Percentiles rank a stretch among this genome's conserved stretches.
These are phyloP conservation scores for Pungitius pungitius DNA, from an alignment of 2,113 vertebrate genomes.

Conservation along the genomic window DNA sequence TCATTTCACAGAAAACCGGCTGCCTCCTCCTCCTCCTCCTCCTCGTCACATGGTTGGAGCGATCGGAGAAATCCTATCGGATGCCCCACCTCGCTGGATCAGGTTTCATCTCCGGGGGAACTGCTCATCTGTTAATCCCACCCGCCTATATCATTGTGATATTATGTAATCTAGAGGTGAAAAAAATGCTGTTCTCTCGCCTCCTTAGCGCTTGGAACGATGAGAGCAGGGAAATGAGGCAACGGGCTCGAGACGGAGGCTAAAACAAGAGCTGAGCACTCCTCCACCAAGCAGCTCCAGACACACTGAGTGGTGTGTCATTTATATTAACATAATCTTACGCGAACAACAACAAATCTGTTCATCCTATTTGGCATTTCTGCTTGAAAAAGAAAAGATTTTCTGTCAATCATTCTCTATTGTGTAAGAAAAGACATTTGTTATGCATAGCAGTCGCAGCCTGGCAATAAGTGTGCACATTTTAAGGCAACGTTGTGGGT, in stretches of 20 bases:
- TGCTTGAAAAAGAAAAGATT: background rate
- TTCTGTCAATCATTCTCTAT: too few relatives aligned
- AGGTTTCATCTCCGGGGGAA: conserved; percentile 54
- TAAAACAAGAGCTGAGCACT: background rate
- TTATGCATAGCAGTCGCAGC: too few relatives aligned
- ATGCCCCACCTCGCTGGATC: conserved; percentile 45
- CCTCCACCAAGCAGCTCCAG: background rate
- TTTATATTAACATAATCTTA: too few relatives aligned
- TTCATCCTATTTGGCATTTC: background rate
- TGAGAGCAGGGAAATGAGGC: background rate
- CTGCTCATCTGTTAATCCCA: conserved; percentile 57
- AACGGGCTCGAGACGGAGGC: background rate
- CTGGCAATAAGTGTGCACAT: too few relatives aligned
- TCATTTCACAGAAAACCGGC: conserved; percentile 65
- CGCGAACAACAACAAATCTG: background rate
- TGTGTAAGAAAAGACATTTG: too few relatives aligned
- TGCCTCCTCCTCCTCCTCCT: conserved; percentile 29
- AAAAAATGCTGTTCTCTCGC: background rate
- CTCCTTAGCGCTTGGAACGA: background rate
- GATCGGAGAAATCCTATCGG: conserved; percentile 19
- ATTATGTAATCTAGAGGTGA: conserved; percentile 57
- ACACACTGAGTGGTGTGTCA: background rate
- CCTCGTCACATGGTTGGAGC: conserved; percentile 32
- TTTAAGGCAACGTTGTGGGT: background rate
- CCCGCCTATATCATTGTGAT: conserved; percentile 45